Evolutionary conservation across 53 echinoderm and acorn worm genomes (phyloP).

Genomic region (Temnopleurus reevesii): DNA sequence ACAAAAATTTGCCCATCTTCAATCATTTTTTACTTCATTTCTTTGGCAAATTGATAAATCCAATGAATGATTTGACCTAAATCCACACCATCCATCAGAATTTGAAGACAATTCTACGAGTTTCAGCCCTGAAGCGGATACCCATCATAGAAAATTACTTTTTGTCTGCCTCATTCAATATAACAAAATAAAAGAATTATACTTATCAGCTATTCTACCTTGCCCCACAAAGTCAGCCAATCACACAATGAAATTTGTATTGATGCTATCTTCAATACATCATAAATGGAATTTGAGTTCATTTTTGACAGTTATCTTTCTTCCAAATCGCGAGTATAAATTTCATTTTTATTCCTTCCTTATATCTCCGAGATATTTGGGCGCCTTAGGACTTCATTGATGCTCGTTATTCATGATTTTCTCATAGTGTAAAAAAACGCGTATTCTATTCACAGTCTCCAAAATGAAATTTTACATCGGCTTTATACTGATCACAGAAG

Average conservation of each 20-base stretch:
- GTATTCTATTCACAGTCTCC: too few relatives aligned
- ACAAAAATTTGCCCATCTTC: too few relatives aligned
- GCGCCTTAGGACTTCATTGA: background rate
- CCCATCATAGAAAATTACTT: background rate
- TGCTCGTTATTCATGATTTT: background rate
- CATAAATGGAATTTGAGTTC: background rate
- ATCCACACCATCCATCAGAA: conserved; percentile 16
- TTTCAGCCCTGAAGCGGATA: background rate
- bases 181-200: background rate
- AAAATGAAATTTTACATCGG: too few relatives aligned
- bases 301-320: conserved; percentile 5
- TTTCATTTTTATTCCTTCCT: background rate
- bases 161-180: background rate
- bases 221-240: background rate
- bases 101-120: background rate
- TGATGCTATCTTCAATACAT: background rate
- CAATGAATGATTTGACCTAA: background rate
- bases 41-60: conserved; percentile 26
- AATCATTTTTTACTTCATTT: too few relatives aligned
- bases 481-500: too few relatives aligned
- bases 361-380: background rate
- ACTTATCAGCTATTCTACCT: background rate
- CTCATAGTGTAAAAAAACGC: too few relatives aligned
- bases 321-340: background rate
- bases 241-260: background rate